Evolutionary conservation across 2,888 invertebrate species (phyloP).

Genomic region (Polydrusus pterygomalis): DNA sequence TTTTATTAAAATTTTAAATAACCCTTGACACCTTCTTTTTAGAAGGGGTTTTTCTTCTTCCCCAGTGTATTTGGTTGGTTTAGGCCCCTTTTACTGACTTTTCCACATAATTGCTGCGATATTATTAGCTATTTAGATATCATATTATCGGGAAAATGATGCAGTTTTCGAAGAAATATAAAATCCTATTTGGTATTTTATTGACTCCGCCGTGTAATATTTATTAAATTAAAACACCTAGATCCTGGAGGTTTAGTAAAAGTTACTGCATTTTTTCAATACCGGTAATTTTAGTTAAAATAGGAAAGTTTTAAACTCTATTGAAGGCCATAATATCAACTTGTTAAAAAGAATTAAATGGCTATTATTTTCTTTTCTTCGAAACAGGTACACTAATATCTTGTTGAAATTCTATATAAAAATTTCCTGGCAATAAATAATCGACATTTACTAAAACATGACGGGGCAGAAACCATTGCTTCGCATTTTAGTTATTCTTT

Average conservation of each 20-base stretch:
- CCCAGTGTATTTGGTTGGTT: too few species aligned
- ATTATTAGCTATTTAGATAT: too few species aligned
- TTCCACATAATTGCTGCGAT: too few species aligned
- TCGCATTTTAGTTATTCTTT: background rate
- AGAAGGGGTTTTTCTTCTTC: too few species aligned
- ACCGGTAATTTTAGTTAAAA: background rate
- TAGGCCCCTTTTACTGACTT: too few species aligned
- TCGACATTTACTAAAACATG: background rate
- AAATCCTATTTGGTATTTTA: too few species aligned
- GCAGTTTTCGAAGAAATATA: too few species aligned
- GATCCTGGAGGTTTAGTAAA: background rate
- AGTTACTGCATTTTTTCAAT: background rate
- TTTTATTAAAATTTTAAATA: too few species aligned
- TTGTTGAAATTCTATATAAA: background rate
- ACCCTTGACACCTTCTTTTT: too few species aligned
- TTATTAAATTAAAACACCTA: too few species aligned
- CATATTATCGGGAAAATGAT: too few species aligned
- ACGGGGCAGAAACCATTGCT: background rate
- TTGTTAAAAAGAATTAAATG: conserved; percentile 14
- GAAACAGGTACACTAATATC: background rate
- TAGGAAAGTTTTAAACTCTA: background rate
- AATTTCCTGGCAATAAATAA: background rate
- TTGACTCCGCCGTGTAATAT: too few species aligned
- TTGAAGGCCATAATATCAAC: background rate
- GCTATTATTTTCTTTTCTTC: conserved; percentile 4